Percentiles rank a stretch among this genome's conserved stretches.
Conservation (phyloP, 1,140 invertebrate species). For the Ips typographus region DNA sequence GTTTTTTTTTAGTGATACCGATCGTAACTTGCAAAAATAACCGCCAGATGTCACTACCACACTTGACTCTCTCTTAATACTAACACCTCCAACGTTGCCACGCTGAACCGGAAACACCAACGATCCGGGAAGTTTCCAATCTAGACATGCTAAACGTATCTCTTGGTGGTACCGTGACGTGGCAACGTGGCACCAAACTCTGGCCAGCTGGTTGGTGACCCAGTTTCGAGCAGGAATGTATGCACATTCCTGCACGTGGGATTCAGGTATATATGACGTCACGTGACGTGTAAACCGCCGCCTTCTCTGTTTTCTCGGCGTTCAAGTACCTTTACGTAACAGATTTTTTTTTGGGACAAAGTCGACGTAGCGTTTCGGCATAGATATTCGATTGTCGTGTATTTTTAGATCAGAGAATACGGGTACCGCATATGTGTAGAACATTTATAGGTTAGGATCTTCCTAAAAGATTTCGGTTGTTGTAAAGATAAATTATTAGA, state of each 20-base stretch:
- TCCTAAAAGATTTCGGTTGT: no score
- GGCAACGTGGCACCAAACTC: slow-evolving; percentile 19
- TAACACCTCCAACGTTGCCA: not conserved
- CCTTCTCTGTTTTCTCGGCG: slow-evolving; percentile 30
- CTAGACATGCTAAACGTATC: not conserved
- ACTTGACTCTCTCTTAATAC: no score
- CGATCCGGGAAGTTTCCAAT: no score
- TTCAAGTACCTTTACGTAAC: slow-evolving; percentile 4
- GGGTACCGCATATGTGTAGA: no score
- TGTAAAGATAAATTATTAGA: no score
- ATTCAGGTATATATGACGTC: slow-evolving; percentile 51
- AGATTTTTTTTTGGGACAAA: slow-evolving; percentile 12
- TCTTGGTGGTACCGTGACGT: not conserved
- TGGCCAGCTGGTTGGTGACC: slow-evolving; percentile 44
- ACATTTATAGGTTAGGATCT: no score
- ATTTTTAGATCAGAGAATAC: no score
- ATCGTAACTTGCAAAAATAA: no score
- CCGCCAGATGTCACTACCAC: no score
- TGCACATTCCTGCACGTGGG: slow-evolving; percentile 53
- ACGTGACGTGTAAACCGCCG: slow-evolving; percentile 40
- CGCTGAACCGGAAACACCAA: not conserved
- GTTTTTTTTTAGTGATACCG: no score
- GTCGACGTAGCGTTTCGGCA: not conserved
- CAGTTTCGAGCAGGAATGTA: slow-evolving; percentile 48
- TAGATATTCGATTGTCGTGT: no score